phyloP scores from a whole-genome alignment of 2,797 vertebrate genomes.

The Rachycentron canadum region DNA sequence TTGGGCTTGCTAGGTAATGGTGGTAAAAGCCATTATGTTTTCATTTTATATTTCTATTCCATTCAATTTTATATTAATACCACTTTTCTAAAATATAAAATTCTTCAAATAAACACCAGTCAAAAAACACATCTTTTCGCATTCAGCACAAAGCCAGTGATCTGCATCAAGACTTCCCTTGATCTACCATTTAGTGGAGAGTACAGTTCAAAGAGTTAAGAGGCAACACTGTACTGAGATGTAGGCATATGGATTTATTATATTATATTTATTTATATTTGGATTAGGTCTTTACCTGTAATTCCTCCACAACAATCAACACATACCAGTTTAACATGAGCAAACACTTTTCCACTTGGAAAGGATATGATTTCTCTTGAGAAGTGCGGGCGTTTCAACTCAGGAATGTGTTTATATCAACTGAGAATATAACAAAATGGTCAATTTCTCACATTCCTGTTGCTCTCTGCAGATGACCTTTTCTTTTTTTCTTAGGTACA shows the following conservation, averaged over 20 bases:
- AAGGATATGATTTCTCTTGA: not conserved
- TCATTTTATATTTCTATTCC: not conserved
- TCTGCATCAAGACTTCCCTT: constrained; percentile 3
- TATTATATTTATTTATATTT: constrained; percentile 14
- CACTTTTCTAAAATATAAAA: not conserved
- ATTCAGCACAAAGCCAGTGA: constrained; percentile 3
- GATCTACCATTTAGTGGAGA: not conserved
- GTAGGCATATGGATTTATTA: not conserved
- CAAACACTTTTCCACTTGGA: not conserved
- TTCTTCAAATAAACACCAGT: not conserved
- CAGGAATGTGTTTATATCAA: constrained; percentile 3
- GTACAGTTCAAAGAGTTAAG: constrained; percentile 23
- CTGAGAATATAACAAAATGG: not conserved
- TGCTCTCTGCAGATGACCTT: not conserved
- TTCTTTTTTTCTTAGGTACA: not conserved
- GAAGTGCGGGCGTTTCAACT: not conserved
- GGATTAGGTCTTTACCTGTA: constrained; percentile 9
- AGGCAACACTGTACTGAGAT: constrained; percentile 10
- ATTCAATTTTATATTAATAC: not conserved
- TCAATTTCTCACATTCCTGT: not conserved
- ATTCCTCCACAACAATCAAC: not conserved
- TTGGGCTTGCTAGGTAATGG: not conserved
- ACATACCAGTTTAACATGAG: not conserved
- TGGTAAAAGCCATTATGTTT: not conserved
- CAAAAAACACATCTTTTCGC: constrained; percentile 7